These are phyloP conservation scores for Crambe crambe DNA, from an alignment of 37 sponge, comb jelly and placozoan species.

Conservation along the genomic window DNA sequence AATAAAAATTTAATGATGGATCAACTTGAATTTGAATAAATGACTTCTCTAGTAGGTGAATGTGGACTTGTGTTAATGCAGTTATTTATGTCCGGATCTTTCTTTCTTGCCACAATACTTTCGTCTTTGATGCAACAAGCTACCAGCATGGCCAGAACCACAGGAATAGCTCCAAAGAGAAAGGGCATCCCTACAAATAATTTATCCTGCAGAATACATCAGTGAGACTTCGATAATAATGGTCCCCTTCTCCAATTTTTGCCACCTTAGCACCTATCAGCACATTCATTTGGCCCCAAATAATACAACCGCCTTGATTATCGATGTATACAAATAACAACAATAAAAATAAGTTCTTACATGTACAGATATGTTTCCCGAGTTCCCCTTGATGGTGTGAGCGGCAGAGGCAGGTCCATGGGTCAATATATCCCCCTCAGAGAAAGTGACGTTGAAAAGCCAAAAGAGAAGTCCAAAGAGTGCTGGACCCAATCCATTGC, in stretches of 20 bases:
- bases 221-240: not conserved
- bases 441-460: conserved; percentile 74
- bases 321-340: not conserved
- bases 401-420: not conserved
- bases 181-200: conserved; percentile 48
- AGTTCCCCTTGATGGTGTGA: not conserved
- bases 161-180: conserved; percentile 48
- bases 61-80: not conserved
- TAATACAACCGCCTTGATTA: too few species aligned
- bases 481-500: conserved; percentile 91
- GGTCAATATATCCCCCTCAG: conserved; percentile 3
- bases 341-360: conserved; percentile 5
- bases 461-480: conserved; percentile 85
- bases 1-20: not conserved
- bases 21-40: not conserved
- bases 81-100: not conserved
- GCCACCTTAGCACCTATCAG: too few species aligned
- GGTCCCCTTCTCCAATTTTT: too few species aligned
- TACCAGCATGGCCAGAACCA: conserved; percentile 41
- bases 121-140: conserved; percentile 44
- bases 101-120: not conserved
- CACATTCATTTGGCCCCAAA: too few species aligned
- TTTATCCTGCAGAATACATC: conserved; percentile 18
- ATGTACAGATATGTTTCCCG: not conserved
- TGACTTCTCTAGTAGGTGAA: not conserved